A percentile compares a stretch with the other conserved stretches of the same genome.
phyloP scores from a whole-genome alignment of 2,797 vertebrate genomes.

The Ptychobarbus kaznakovi region DNA sequence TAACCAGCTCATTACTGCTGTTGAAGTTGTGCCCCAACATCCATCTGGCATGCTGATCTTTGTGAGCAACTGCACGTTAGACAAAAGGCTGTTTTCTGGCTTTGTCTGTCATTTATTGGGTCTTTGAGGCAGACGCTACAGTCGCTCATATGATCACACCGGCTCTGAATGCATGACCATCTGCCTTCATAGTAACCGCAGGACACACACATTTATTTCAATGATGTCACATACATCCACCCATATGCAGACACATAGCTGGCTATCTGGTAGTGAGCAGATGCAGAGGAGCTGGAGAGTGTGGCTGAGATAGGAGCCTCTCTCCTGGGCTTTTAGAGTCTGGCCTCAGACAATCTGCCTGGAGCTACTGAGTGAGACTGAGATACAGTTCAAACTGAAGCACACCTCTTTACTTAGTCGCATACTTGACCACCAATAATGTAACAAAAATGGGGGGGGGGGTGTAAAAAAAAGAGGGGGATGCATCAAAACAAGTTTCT shows the following conservation, averaged over 20 bases:
- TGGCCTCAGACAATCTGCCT: neutral
- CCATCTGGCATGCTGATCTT: neutral
- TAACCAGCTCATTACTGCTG: constrained; percentile 1
- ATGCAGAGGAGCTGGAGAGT: constrained; percentile 17
- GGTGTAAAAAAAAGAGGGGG: neutral
- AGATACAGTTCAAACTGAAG: constrained; percentile 1
- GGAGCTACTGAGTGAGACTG: neutral
- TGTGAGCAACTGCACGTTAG: neutral
- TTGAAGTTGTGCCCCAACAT: neutral
- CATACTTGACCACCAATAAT: constrained; percentile 19
- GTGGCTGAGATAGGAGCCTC: constrained; percentile 33
- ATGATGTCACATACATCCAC: constrained; percentile 24
- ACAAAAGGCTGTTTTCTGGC: constrained; percentile 13
- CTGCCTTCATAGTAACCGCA: constrained; percentile 29
- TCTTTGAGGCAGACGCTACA: neutral
- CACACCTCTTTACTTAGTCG: neutral
- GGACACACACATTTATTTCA: constrained; percentile 15
- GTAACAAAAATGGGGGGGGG: neutral
- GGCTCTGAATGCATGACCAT: constrained; percentile 12
- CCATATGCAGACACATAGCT: neutral
- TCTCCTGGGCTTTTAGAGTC: constrained; percentile 17
- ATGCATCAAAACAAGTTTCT: neutral
- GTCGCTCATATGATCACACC: neutral
- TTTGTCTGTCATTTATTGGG: constrained; percentile 6
- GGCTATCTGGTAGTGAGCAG: constrained; percentile 15